Percentiles rank a stretch among this genome's conserved stretches.
Evolutionary conservation across 2,113 vertebrate genomes (phyloP).

Genomic region (Varanus komodoensis): DNA sequence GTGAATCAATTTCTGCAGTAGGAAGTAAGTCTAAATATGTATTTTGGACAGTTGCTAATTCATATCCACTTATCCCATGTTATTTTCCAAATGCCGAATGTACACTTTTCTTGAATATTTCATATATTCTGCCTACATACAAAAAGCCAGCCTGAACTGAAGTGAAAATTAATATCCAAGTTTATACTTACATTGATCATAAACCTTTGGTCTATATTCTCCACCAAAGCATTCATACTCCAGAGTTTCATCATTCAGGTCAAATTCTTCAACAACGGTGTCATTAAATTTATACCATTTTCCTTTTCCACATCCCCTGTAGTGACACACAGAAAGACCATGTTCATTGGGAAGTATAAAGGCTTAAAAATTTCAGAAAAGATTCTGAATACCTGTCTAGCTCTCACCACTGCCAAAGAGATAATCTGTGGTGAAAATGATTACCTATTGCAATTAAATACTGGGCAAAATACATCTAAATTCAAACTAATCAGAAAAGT

Average conservation of each 20-base stretch:
- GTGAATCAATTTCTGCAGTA: not conserved
- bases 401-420: slow-evolving; percentile 28
- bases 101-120: not conserved
- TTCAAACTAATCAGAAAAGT: not conserved
- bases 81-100: not conserved
- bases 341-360: slow-evolving; percentile 33
- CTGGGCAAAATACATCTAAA: not conserved
- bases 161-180: slow-evolving; percentile 6
- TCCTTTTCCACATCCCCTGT: slow-evolving; percentile 89
- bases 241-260: slow-evolving; percentile 94
- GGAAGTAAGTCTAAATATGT: not conserved
- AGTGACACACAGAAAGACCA: slow-evolving; percentile 53
- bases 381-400: slow-evolving; percentile 12
- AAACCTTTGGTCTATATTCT: slow-evolving; percentile 97
- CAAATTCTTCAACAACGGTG: slow-evolving; percentile 96
- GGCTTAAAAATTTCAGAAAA: slow-evolving; percentile 17
- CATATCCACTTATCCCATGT: not conserved
- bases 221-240: slow-evolving; percentile 99
- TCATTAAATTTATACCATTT: slow-evolving; percentile 99
- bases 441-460: not conserved
- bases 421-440: not conserved
- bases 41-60: not conserved
- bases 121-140: not conserved
- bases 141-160: not conserved
- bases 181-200: slow-evolving; percentile 93